A percentile compares a stretch with the other conserved stretches of the same genome.
Evolutionary conservation across 2,888 invertebrate genomes (phyloP).

Genomic region (Autographa pulchrina): DNA sequence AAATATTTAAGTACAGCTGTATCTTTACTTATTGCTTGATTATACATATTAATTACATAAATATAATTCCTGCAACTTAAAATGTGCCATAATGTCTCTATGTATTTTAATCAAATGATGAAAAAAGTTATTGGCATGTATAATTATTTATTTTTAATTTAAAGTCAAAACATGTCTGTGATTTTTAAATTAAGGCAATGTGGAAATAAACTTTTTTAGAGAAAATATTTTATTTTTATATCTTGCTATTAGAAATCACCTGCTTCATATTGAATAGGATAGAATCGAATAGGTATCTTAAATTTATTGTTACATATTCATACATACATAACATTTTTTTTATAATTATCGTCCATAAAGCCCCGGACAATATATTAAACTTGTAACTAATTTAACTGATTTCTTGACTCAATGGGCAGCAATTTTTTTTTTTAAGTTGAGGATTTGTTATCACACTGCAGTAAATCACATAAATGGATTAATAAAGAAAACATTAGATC

Average conservation of each 20-base stretch:
- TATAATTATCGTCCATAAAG: no score
- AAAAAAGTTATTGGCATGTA: slow-evolving; percentile 62
- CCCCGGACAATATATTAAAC: no score
- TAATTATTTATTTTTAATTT: slow-evolving; percentile 70
- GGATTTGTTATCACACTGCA: background rate
- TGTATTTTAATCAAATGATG: slow-evolving; percentile 43
- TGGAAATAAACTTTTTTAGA: slow-evolving; percentile 50
- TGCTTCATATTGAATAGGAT: no score
- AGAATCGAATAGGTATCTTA: no score
- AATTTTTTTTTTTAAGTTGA: no score
- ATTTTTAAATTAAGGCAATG: slow-evolving; percentile 78
- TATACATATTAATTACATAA: background rate
- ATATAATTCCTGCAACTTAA: background rate
- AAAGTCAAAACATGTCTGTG: slow-evolving; percentile 78
- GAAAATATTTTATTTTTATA: background rate
- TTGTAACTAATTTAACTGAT: no score
- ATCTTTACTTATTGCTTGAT: background rate
- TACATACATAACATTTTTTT: no score
- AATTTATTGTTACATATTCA: no score
- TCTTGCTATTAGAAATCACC: no score
- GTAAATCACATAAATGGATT: background rate
- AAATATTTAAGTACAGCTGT: background rate
- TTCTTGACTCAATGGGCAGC: no score
- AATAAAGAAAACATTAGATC: slow-evolving; percentile 33
- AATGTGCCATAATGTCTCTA: slow-evolving; percentile 51